Evolutionary conservation across 2,113 vertebrate genomes (phyloP), one percentile per base, ranked within the genome.

Genomic region (Recurvirostra avosetta): DNA sequence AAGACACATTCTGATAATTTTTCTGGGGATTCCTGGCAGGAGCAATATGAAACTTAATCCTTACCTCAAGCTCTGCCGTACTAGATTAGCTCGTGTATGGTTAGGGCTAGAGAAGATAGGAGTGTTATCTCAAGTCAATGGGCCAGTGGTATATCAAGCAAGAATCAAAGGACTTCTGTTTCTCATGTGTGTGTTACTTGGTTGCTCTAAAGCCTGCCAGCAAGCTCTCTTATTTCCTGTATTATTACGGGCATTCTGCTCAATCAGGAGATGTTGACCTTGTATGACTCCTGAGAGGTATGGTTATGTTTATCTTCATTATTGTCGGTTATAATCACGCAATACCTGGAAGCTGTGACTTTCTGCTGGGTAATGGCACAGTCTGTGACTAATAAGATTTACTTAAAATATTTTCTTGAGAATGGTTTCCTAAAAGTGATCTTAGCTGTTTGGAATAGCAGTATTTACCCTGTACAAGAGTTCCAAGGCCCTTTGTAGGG

Each of bases 1-100:
- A 96, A 86, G 95, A 90, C 63, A 72, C 61, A 92, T 94, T 91
- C 89, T 96, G 89, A 56, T 96, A 90, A 95, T 96, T 96, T 96
- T 96, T 97, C 87, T 56, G 70, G 36, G 61, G 87, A 81, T 91
- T 94, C 77, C 93, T 96, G 93, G 93, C 89, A 90, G 89, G 18
- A 96, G 36, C 49, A 72, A 5, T 66, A 29, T 40, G 89, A 89
- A 96, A 95, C 62, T 52, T 79, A 75, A 89, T 92, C 70, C 49
- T 95, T 89, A 67, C 79, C 41, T 84, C 72, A 84, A 49, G 27
- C 53, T 89, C 61, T 94, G 47, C 1, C 7, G 68, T 59, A 34
- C 91, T 81, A 43, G 91, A 59, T 63, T 50, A 81, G 49, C n/a
- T 61, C 38, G 21, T 75, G 29, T 75, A 34, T 26, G 36, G 21